Base-by-base conservation (phyloP, 2,888 invertebrate genomes). In the Nomada ruficornis region DNA sequence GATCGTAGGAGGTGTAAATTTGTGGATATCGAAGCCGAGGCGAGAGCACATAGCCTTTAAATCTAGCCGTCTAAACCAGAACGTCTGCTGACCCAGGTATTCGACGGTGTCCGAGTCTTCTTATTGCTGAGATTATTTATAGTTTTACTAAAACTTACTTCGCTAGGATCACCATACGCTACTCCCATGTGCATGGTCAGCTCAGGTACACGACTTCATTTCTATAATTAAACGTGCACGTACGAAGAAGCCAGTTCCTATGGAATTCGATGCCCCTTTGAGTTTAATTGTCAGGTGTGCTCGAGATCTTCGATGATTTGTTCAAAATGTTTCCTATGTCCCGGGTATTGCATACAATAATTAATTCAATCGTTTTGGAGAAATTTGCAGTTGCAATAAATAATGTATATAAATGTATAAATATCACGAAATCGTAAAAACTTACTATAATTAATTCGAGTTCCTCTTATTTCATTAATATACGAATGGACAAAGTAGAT, bases 121-220 rank as follows among this genome's bases (percentile, higher is more conserved):
- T 82, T 80, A 79, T 85, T 85, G 84, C 80, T 42, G 15, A 62
- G 86, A 88, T 88, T 88, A 88, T 88, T 88, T 88, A 88, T 88
- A 88, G 88, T 88, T 85, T 88, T 79, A 86, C 88, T 86, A 82
- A 88, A 88, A 86, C 80, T 81, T 87, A 86, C 86, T 82, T 82
- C 84, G 55, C 72, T 42, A 78, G 80, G 78, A 87, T 88, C 76
- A 88, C 84, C 86, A 84, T 87, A 75, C 77, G 82, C 74, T 86
- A 59, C 79, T 71, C 79, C 84, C 80, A 79, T 86, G 75, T 77
- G 78, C 71, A 78, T 80, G 82, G 82, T 75, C 78, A 82, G 62
- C 72, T 62, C 86, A 86, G 86, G 84, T 86, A 80, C 82, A 54
- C 82, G 72, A 50, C 64, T 82, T 78, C 86, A 69, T 88, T 79